Evolutionary conservation across 2,797 vertebrate species (phyloP).

Genomic region (Leucoraja ocellata): DNA sequence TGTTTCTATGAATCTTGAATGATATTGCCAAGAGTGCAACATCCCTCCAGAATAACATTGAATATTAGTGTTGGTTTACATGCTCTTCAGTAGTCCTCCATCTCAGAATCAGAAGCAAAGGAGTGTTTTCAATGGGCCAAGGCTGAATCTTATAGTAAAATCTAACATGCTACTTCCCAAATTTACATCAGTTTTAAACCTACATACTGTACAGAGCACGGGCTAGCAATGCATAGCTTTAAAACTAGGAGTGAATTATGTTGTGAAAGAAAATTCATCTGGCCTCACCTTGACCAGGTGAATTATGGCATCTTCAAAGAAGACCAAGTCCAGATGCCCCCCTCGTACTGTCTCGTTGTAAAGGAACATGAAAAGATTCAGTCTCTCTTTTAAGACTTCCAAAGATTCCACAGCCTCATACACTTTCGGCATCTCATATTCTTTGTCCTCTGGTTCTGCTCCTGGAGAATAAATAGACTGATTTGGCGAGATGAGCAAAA

Average conservation of each 20-base stretch:
- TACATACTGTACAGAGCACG: neutral
- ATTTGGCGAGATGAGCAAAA: no score
- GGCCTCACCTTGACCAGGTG: constrained; percentile 83
- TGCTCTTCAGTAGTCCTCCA: neutral
- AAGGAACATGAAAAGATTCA: constrained; percentile 73
- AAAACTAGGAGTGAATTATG: neutral
- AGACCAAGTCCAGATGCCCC: constrained; percentile 83
- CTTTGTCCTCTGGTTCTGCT: constrained; percentile 68
- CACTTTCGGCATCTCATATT: constrained; percentile 74
- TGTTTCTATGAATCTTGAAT: neutral
- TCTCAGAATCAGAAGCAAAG: neutral
- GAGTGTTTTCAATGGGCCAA: neutral
- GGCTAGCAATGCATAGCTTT: neutral
- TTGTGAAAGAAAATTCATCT: no score
- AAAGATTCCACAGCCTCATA: constrained; percentile 80
- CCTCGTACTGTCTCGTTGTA: constrained; percentile 83
- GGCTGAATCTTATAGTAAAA: neutral
- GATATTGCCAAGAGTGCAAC: neutral
- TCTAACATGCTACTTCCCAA: neutral
- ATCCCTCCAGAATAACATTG: neutral
- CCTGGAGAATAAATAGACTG: constrained; percentile 53
- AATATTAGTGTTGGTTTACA: neutral
- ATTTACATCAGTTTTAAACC: neutral
- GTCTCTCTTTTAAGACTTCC: constrained; percentile 62
- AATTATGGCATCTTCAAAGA: constrained; percentile 86